A percentile compares a stretch with the other conserved stretches of the same genome.
Conservation (phyloP, 2,888 invertebrate species). For the Drosophila histrio region DNA sequence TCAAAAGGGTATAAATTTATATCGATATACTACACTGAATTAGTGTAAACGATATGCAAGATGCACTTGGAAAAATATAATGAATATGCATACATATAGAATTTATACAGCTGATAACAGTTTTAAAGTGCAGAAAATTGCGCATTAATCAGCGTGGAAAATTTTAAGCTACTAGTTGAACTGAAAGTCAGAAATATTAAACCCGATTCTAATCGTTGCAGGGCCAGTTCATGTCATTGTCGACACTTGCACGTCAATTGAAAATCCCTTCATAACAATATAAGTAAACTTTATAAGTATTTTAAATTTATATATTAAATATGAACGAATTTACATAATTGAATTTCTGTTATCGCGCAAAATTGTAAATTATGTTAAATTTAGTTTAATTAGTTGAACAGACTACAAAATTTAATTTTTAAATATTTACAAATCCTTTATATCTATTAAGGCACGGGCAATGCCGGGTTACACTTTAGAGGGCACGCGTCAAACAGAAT, state of each 20-base stretch:
- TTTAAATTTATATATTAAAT: no score
- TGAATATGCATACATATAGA: not conserved
- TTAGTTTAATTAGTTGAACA: not conserved
- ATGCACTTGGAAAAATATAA: not conserved
- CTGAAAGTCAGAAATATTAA: slow-evolving; percentile 25
- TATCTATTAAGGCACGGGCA: not conserved
- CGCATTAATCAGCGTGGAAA: slow-evolving; percentile 34
- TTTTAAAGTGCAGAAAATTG: slow-evolving; percentile 17
- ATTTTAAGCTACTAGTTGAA: slow-evolving; percentile 17
- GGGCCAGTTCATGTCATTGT: slow-evolving; percentile 2
- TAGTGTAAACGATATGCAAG: slow-evolving; percentile 13
- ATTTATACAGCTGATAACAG: not conserved
- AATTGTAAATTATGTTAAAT: not conserved
- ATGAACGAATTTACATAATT: not conserved
- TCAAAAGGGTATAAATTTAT: not conserved
- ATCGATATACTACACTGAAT: not conserved
- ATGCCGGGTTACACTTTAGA: not conserved
- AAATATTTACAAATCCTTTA: not conserved
- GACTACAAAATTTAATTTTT: not conserved
- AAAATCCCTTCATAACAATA: not conserved
- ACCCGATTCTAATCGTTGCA: slow-evolving; percentile 10
- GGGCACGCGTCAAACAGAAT: slow-evolving; percentile 35
- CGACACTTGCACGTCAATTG: slow-evolving; percentile 3
- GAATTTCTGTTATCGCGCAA: not conserved
- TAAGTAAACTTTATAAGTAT: no score